Percentiles rank a stretch among this genome's conserved stretches.
phyloP scores from a whole-genome alignment of 2,888 invertebrate species.

The Eudasyphora cyanicolor region DNA sequence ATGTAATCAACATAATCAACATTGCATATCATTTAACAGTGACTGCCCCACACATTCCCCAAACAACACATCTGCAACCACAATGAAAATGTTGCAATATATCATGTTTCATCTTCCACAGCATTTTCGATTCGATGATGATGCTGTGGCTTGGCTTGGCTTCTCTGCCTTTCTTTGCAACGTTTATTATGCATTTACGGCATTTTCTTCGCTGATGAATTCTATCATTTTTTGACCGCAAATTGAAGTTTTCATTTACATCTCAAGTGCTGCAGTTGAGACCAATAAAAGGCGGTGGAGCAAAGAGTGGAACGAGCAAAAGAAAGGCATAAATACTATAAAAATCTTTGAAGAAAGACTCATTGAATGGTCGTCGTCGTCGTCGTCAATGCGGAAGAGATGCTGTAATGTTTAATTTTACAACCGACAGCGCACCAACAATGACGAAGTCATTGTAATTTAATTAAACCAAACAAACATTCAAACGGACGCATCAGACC shows the following conservation, averaged over 20 bases:
- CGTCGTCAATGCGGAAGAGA: constrained; percentile 57
- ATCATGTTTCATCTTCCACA: not conserved
- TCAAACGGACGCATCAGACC: constrained; percentile 5
- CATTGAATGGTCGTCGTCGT: constrained; percentile 18
- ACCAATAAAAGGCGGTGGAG: not conserved
- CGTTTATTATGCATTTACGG: not conserved
- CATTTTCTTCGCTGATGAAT: not conserved
- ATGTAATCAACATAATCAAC: not conserved
- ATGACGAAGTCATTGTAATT: constrained; percentile 52
- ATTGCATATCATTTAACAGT: not conserved
- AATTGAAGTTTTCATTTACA: constrained; percentile 35
- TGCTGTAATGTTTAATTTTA: constrained; percentile 36
- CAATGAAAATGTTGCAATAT: constrained; percentile 21
- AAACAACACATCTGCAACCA: not conserved
- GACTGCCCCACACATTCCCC: not conserved
- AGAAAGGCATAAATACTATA: constrained; percentile 11
- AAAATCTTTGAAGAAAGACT: not conserved
- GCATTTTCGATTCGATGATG: not conserved
- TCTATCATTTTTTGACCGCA: constrained; percentile 56
- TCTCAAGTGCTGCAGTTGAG: not conserved
- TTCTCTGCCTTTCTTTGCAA: not conserved
- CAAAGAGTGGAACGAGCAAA: not conserved
- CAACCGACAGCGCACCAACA: constrained; percentile 20
- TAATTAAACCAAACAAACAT: constrained; percentile 58
- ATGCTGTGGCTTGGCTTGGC: not conserved